Conservation (phyloP, 2,888 invertebrate species). For the Xestia xanthographa region DNA sequence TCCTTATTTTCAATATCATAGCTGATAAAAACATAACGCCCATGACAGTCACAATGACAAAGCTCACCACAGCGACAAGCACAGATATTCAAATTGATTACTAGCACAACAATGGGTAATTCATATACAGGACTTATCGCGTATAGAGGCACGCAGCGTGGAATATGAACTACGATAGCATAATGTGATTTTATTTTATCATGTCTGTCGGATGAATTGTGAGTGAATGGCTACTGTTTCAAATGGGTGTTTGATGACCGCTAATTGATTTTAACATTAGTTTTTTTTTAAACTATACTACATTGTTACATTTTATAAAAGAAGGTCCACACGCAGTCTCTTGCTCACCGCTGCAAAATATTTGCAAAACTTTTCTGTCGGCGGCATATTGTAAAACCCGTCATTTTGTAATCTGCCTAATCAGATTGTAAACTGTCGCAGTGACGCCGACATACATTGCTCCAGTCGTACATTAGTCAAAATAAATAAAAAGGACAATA, state of each 20-base stretch:
- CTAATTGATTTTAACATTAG: not conserved
- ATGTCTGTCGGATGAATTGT: slow-evolving; percentile 21
- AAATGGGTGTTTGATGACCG: slow-evolving; percentile 1
- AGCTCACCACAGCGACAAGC: slow-evolving; percentile 32
- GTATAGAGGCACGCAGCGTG: slow-evolving; percentile 43
- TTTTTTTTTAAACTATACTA: not conserved
- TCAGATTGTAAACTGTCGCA: no score
- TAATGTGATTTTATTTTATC: slow-evolving; percentile 51
- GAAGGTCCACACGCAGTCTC: not conserved
- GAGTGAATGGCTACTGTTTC: slow-evolving; percentile 41
- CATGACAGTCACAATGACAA: slow-evolving; percentile 18
- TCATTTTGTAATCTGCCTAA: no score
- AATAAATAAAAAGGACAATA: not conserved
- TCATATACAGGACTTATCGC: slow-evolving; percentile 52
- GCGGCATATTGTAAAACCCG: no score
- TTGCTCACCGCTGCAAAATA: not conserved
- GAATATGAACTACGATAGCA: slow-evolving; percentile 51
- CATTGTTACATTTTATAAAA: not conserved
- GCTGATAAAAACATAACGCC: not conserved
- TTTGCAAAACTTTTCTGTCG: not conserved
- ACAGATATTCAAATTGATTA: slow-evolving; percentile 57
- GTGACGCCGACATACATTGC: no score
- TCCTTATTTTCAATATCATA: not conserved
- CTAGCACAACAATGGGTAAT: slow-evolving; percentile 46
- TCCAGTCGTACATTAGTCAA: not conserved